Percentiles rank a stretch among this genome's conserved stretches.
Conservation (phyloP, 2,888 invertebrate genomes). For the Cephus spinipes region DNA sequence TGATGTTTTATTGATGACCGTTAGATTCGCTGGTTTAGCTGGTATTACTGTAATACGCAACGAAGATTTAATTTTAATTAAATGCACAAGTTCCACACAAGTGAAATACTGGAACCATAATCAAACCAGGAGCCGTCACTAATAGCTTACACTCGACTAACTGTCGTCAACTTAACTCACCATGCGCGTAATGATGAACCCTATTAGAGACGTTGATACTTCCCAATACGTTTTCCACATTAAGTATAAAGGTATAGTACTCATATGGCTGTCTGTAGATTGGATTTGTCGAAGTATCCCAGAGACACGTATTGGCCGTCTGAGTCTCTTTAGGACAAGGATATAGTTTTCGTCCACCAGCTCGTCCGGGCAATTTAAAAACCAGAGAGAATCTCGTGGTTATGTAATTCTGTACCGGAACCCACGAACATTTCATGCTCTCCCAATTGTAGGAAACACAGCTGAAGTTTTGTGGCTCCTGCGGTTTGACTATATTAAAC, state of each 20-base stretch:
- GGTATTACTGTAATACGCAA: constrained; percentile 65
- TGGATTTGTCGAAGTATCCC: constrained; percentile 69
- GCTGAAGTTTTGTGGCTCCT: constrained; percentile 75
- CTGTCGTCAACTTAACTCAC: constrained; percentile 52
- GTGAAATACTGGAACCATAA: too few relatives aligned
- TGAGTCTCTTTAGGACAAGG: constrained; percentile 43
- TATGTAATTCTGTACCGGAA: constrained; percentile 71
- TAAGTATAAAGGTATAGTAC: constrained; percentile 72
- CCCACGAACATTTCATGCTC: constrained; percentile 81
- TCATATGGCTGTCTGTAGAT: constrained; percentile 70
- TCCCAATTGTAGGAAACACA: constrained; percentile 82
- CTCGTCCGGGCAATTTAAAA: constrained; percentile 66
- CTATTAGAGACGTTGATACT: constrained; percentile 67
- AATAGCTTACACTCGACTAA: too few relatives aligned
- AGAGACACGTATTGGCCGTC: constrained; percentile 64
- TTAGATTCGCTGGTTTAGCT: constrained; percentile 67
- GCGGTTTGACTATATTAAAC: constrained; percentile 70
- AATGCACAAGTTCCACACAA: not conserved
- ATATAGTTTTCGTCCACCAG: constrained; percentile 57
- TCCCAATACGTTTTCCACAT: constrained; percentile 75
- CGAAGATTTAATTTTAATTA: not conserved
- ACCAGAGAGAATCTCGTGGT: constrained; percentile 70
- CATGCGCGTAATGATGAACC: constrained; percentile 72
- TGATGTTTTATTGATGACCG: constrained; percentile 65
- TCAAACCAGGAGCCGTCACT: too few relatives aligned